phyloP scores from a whole-genome alignment of 2,113 vertebrate genomes.

The Epinephelus cyanopodus region DNA sequence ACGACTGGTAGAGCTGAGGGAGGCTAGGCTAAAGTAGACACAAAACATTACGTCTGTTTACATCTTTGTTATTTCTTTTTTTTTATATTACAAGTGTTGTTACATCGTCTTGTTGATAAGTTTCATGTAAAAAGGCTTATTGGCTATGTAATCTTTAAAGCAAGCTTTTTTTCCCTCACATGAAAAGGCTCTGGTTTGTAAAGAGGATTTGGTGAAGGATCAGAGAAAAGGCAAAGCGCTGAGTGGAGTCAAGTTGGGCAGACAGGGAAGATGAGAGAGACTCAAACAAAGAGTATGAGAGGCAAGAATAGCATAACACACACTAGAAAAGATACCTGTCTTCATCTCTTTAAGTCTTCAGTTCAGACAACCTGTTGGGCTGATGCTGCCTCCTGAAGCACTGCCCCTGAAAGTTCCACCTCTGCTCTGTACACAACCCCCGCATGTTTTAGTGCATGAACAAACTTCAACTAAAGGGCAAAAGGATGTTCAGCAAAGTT shows the following conservation, averaged over 20 bases:
- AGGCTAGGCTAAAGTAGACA: no score
- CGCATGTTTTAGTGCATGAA: neutral
- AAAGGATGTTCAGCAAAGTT: neutral
- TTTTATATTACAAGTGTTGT: neutral
- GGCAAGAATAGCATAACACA: neutral
- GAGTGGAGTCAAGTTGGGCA: neutral
- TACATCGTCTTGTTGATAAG: neutral
- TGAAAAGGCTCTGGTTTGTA: conserved; percentile 1
- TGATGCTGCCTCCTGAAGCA: neutral
- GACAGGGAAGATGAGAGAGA: neutral
- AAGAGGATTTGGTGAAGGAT: conserved; percentile 36
- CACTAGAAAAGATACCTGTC: neutral
- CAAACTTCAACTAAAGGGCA: neutral
- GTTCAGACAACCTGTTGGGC: no score
- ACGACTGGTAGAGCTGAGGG: no score
- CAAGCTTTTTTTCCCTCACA: neutral
- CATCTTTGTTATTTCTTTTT: neutral
- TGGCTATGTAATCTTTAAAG: conserved; percentile 5
- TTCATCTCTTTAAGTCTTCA: neutral
- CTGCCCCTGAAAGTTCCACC: neutral
- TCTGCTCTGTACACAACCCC: neutral
- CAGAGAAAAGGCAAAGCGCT: neutral
- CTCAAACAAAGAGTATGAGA: neutral
- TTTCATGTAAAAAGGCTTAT: neutral
- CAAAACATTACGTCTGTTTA: neutral